Conservation (phyloP, 2,888 invertebrate species). For the Mystacides longicornis region DNA sequence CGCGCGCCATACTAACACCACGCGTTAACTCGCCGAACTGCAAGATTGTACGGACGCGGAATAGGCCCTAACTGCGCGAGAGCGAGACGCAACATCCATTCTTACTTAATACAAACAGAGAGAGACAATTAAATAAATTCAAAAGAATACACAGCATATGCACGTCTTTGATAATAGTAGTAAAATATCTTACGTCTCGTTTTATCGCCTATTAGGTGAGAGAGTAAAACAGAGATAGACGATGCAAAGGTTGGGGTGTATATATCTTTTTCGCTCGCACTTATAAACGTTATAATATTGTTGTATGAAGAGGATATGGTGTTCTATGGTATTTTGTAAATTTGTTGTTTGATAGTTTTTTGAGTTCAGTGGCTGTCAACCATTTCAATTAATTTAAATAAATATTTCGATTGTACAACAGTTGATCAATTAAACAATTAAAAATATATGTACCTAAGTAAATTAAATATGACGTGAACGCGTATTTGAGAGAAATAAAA, state of each 20-base stretch:
- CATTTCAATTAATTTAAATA: conserved; percentile 2
- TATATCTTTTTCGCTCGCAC: conserved; percentile 3
- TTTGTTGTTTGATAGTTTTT: conserved; percentile 15
- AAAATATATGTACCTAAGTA: no score
- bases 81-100: not conserved
- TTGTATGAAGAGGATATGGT: conserved; percentile 6
- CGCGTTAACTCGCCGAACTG: not conserved
- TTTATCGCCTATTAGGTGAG: not conserved
- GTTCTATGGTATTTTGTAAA: conserved; percentile 13
- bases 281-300: not conserved
- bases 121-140: not conserved
- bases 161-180: not conserved
- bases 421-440: no score
- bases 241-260: not conserved
- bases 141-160: not conserved
- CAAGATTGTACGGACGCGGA: not conserved
- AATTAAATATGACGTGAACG: no score
- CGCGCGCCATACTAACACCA: not conserved
- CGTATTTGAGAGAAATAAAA: no score
- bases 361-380: conserved; percentile 15
- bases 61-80: not conserved
- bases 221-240: not conserved
- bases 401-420: no score
- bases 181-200: not conserved
- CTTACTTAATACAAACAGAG: not conserved